Base-by-base conservation (phyloP, 2,113 vertebrate genomes). In the Empidonax alnorum region DNA sequence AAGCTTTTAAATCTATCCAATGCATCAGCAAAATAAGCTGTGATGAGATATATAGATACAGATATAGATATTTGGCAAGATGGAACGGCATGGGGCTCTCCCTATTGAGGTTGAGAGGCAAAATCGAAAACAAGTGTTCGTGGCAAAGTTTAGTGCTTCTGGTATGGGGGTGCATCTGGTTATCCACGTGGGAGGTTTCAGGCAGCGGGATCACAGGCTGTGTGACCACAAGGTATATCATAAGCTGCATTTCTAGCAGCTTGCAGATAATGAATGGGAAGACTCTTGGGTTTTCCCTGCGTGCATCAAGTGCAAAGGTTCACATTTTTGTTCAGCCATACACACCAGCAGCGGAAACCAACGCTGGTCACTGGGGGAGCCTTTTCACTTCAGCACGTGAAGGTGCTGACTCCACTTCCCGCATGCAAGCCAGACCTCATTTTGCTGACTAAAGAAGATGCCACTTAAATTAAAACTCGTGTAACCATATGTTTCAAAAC, bases 381-480 rank as follows among this genome's bases (percentile, higher is more conserved):
- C 83, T 97, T 84, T 91, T 83, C 91, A 95, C 95, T 96, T 93
- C 92, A 50, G 87, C 95, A 87, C 88, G 96, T 89, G 94, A 95
- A 94, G 97, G 97, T 96, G 97, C 97, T 98, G 97, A 97, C 97
- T 97, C 89, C 90, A 84, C 91, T 93, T 96, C 96, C 97, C 56
- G 1, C 92, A 90, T 88, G 96, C 92, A 95, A 94, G 94, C 95
- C 94, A 91, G 87, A 93, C 87, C 50, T 61, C 44, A 66, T 97
- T 97, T 89, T 97, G 98, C 98, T 98, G 97, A 98, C 97, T 97
- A 96, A 96, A 98, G 97, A 98, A 97, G 96, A 98, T 96, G 95
- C 95, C 97, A 97, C 94, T 92, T 98, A 96, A 97, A 97, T 97
- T 97, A 98, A 97, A 98, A 97, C 84, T 96, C 89, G 86, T 93